phyloP scores from a whole-genome alignment of 2,113 vertebrate species.

The Brachirus orientalis region DNA sequence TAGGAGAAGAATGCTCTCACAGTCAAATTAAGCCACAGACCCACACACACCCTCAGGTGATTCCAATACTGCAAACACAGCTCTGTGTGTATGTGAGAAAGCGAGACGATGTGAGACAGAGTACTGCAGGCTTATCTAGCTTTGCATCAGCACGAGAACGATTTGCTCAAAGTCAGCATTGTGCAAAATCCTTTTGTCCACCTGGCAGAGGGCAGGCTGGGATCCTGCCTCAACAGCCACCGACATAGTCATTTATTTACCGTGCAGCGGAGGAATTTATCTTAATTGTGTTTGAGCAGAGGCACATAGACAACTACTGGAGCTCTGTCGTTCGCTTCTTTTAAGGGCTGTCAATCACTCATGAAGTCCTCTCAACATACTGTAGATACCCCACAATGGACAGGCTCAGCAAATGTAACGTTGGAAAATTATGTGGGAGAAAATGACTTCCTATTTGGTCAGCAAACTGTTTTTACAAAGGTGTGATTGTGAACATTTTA shows the following conservation, averaged over 20 bases:
- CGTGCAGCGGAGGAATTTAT: slow-evolving; percentile 13
- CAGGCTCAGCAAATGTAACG: not conserved
- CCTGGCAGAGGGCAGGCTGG: slow-evolving; percentile 30
- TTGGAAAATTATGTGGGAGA: not conserved
- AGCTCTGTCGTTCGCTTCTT: not conserved
- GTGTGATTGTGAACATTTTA: not conserved
- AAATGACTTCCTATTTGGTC: not conserved
- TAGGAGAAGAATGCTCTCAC: slow-evolving; percentile 39
- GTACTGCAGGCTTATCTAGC: slow-evolving; percentile 53
- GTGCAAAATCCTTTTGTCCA: slow-evolving; percentile 52
- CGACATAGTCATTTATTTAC: slow-evolving; percentile 40
- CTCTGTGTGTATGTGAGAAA: slow-evolving; percentile 2
- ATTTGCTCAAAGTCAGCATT: slow-evolving; percentile 53
- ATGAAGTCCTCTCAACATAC: slow-evolving; percentile 4
- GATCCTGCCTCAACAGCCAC: slow-evolving; percentile 48
- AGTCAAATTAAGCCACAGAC: slow-evolving; percentile 44
- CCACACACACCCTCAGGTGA: slow-evolving; percentile 52
- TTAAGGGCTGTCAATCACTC: slow-evolving; percentile 16
- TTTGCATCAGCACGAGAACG: slow-evolving; percentile 45
- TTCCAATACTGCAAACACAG: slow-evolving; percentile 36
- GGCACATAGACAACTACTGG: no score
- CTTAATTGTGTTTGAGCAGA: slow-evolving; percentile 29
- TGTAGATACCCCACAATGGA: not conserved
- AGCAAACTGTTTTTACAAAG: not conserved
- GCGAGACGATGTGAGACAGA: slow-evolving; percentile 20